These are phyloP conservation scores for Heliconius melpomene DNA, from an alignment of 1,140 invertebrate species.

Conservation along the genomic window DNA sequence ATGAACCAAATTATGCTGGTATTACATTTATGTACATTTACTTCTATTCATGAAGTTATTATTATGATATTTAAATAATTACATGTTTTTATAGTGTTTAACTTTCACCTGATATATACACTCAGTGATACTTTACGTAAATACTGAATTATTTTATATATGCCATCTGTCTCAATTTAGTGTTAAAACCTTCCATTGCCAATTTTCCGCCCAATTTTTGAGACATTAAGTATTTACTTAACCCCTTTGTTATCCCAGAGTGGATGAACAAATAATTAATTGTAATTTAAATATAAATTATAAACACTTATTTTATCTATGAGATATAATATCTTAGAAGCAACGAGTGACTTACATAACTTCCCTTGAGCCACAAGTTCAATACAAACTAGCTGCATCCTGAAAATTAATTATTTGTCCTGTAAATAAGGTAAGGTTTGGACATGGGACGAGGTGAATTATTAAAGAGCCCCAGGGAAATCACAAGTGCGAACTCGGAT, in stretches of 20 bases:
- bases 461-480: slow-evolving; percentile 68
- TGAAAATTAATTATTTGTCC: slow-evolving; percentile 58
- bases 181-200: too few species aligned
- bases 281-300: too few species aligned
- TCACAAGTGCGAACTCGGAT: slow-evolving; percentile 47
- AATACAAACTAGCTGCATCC: slow-evolving; percentile 41
- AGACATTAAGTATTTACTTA: too few species aligned
- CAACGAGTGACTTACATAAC: slow-evolving; percentile 7
- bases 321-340: not conserved
- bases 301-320: not conserved
- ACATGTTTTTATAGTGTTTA: too few species aligned
- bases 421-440: slow-evolving; percentile 60
- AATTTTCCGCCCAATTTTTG: too few species aligned
- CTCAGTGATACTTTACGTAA: too few species aligned
- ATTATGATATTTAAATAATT: too few species aligned
- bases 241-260: too few species aligned
- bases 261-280: too few species aligned
- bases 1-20: slow-evolving; percentile 4
- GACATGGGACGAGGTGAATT: slow-evolving; percentile 64
- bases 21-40: not conserved
- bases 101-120: too few species aligned
- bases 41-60: not conserved
- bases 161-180: too few species aligned
- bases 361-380: not conserved
- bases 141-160: too few species aligned